A percentile compares a stretch with the other conserved stretches of the same genome.
These are phyloP conservation scores for Zapornia atra DNA, from an alignment of 2,113 vertebrate genomes.

Conservation along the genomic window DNA sequence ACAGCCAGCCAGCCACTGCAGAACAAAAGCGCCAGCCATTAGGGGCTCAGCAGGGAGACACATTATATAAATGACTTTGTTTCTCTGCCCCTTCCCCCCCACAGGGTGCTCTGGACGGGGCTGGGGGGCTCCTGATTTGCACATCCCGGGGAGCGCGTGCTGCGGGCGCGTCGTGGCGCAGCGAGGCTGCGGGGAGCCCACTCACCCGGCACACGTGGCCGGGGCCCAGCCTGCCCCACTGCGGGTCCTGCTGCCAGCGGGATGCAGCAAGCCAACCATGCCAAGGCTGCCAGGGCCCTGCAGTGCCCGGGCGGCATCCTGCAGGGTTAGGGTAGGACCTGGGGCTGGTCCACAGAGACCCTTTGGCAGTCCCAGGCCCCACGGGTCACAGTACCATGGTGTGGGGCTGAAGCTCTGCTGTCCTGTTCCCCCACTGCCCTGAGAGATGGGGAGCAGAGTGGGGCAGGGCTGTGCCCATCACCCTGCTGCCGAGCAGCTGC, in stretches of 20 bases:
- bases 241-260: background rate
- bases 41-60: constrained; percentile 79
- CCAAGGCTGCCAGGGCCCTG: background rate
- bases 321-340: background rate
- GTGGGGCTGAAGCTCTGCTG: background rate
- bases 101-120: constrained; percentile 59
- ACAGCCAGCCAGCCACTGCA: constrained; percentile 72
- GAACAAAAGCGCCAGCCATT: constrained; percentile 79
- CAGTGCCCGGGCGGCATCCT: background rate
- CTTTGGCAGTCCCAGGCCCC: background rate
- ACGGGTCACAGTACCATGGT: fast-evolving
- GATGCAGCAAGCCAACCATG: fast-evolving
- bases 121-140: constrained; percentile 49
- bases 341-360: background rate
- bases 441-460: background rate
- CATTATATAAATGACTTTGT: constrained; percentile 82
- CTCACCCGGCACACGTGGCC: fast-evolving
- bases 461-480: fast-evolving
- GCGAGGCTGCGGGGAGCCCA: fast-evolving
- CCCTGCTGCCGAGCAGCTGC: fast-evolving
- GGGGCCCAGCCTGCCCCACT: background rate
- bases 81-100: constrained; percentile 66
- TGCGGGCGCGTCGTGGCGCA: background rate
- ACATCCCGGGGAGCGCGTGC: background rate
- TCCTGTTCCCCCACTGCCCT: fast-evolving